phyloP scores from a whole-genome alignment of 2,797 vertebrate genomes.

The Hemitrygon akajei region DNA sequence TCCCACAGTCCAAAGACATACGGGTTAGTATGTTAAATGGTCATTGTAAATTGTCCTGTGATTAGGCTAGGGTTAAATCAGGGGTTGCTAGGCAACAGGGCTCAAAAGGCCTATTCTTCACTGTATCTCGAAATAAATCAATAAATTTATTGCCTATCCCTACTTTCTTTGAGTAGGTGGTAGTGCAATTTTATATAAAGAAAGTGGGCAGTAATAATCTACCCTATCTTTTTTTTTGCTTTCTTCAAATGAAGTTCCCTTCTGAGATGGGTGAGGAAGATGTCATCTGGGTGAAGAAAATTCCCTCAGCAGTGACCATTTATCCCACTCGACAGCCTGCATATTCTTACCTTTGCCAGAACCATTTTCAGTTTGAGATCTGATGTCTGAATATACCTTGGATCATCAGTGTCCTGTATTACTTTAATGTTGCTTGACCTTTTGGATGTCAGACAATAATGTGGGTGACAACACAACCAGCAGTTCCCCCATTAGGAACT shows the following conservation, averaged over 20 bases:
- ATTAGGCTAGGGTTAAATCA: too few relatives aligned
- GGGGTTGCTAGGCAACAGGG: too few relatives aligned
- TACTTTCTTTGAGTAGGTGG: too few relatives aligned
- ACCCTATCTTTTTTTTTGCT: not conserved
- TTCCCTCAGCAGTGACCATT: not conserved
- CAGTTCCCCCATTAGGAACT: not conserved
- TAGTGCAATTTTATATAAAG: not conserved
- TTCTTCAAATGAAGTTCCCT: not conserved
- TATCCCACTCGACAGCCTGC: not conserved
- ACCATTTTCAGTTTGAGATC: not conserved
- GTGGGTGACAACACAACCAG: not conserved
- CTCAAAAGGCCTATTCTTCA: too few relatives aligned
- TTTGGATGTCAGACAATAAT: not conserved
- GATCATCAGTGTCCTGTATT: not conserved
- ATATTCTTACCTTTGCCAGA: not conserved
- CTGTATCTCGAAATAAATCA: too few relatives aligned
- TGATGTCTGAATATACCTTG: not conserved
- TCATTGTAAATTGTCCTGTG: too few relatives aligned
- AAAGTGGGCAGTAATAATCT: not conserved
- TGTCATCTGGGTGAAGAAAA: not conserved
- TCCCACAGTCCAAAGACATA: too few relatives aligned
- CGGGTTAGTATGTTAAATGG: too few relatives aligned
- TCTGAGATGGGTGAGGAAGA: not conserved
- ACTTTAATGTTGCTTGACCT: not conserved
- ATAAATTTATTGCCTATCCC: too few relatives aligned